These are phyloP conservation scores for Hecatera dysodea DNA, from an alignment of 2,888 invertebrate genomes.

Conservation along the genomic window DNA sequence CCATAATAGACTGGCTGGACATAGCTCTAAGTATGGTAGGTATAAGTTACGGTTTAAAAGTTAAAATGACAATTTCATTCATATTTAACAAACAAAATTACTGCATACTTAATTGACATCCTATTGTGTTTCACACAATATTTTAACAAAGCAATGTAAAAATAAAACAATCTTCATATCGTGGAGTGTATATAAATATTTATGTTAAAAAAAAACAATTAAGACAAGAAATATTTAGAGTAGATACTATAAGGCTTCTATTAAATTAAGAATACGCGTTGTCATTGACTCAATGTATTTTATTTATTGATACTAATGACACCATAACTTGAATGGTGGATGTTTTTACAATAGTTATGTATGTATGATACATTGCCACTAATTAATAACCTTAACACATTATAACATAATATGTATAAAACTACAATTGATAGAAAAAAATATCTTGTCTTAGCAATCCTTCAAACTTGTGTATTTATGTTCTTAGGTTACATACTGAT, in stretches of 20 bases:
- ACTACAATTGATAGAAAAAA: background rate
- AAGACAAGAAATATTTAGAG: constrained; percentile 16
- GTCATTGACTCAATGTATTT: constrained; percentile 18
- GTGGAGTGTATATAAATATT: background rate
- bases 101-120: background rate
- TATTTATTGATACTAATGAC: constrained; percentile 21
- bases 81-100: background rate
- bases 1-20: background rate
- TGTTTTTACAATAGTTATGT: constrained; percentile 28
- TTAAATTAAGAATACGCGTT: constrained; percentile 2
- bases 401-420: constrained; percentile 1
- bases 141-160: background rate
- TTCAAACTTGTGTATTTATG: no score
- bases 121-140: background rate
- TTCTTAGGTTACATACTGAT: background rate
- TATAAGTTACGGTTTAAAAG: background rate
- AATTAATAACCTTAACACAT: constrained; percentile 19
- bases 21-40: no score
- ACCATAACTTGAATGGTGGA: constrained; percentile 31
- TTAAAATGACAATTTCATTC: background rate
- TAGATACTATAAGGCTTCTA: background rate
- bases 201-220: no score
- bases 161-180: background rate
- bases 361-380: background rate
- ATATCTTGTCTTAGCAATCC: background rate